Conservation (phyloP, 2,797 vertebrate species). For the Galaxias olidus region DNA sequence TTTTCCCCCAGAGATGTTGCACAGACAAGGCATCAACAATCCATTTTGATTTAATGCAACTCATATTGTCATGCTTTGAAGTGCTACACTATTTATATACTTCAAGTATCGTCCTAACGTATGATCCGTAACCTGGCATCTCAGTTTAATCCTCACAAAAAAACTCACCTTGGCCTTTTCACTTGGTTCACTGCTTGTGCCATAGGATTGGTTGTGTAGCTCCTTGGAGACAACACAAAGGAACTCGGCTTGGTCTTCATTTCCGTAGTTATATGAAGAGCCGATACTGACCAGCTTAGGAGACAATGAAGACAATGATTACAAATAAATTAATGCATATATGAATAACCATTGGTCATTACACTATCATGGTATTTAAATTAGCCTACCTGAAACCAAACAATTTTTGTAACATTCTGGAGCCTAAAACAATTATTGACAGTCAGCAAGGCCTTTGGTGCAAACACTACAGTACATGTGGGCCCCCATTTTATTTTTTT, state of each 20-base stretch:
- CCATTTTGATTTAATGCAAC: too few species aligned
- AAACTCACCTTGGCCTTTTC: conserved; percentile 86
- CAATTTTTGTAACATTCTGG: too few species aligned
- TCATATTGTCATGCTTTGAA: too few species aligned
- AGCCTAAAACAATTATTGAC: too few species aligned
- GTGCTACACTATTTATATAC: too few species aligned
- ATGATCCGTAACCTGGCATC: background rate
- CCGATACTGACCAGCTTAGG: conserved; percentile 85
- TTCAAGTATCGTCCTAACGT: too few species aligned
- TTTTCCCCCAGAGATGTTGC: too few species aligned
- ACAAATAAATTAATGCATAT: background rate
- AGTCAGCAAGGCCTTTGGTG: too few species aligned
- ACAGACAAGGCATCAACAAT: too few species aligned
- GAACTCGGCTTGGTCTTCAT: conserved; percentile 88
- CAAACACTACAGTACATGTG: background rate
- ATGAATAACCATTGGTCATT: background rate
- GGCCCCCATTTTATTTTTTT: background rate
- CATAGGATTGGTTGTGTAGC: conserved; percentile 82
- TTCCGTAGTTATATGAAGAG: conserved; percentile 88
- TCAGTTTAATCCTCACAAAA: background rate
- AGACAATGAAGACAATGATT: too few species aligned
- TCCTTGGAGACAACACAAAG: conserved; percentile 89
- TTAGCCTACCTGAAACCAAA: too few species aligned
- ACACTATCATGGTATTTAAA: too few species aligned
- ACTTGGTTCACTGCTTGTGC: conserved; percentile 82